A percentile compares a stretch with the other conserved stretches of the same genome.
Evolutionary conservation across 2,797 vertebrate genomes (phyloP).

Genomic region (Liasis olivaceus): DNA sequence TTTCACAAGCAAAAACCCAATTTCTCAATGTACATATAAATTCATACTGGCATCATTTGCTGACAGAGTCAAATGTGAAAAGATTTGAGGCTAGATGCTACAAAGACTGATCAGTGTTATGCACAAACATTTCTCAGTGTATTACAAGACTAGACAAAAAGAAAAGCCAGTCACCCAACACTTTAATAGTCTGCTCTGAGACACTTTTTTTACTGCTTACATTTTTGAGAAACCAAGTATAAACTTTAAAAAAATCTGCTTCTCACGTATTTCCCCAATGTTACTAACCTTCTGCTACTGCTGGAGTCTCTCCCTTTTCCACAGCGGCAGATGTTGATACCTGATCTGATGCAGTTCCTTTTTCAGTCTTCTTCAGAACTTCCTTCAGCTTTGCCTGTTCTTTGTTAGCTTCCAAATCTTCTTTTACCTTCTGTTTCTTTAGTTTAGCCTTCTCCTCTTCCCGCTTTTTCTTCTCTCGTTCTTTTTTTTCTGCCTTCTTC

Average conservation of each 20-base stretch:
- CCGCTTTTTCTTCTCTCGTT: slow-evolving; percentile 88
- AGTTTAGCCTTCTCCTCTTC: slow-evolving; percentile 86
- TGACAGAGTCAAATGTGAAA: too few species aligned
- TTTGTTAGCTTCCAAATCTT: slow-evolving; percentile 75
- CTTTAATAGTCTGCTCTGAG: background rate
- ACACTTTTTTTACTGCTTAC: background rate
- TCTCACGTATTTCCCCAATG: background rate
- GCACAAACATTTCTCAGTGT: background rate
- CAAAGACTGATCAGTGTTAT: background rate
- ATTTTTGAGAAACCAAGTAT: background rate
- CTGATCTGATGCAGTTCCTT: slow-evolving; percentile 60
- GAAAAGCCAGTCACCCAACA: background rate
- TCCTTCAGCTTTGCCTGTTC: slow-evolving; percentile 73
- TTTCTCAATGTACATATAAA: background rate
- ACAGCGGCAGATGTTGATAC: slow-evolving; percentile 34
- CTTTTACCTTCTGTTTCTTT: slow-evolving; percentile 87
- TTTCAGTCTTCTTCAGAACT: slow-evolving; percentile 67
- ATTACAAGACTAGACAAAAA: background rate
- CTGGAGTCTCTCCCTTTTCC: slow-evolving; percentile 66
- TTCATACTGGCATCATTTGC: too few species aligned
- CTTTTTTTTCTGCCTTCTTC: slow-evolving; percentile 98
- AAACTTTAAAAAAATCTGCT: background rate
- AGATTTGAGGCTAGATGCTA: too few species aligned
- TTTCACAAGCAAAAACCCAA: background rate
- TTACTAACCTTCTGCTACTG: slow-evolving; percentile 70